Conservation (phyloP, 2,113 vertebrate genomes). For the Poeciliopsis prolifica region DNA sequence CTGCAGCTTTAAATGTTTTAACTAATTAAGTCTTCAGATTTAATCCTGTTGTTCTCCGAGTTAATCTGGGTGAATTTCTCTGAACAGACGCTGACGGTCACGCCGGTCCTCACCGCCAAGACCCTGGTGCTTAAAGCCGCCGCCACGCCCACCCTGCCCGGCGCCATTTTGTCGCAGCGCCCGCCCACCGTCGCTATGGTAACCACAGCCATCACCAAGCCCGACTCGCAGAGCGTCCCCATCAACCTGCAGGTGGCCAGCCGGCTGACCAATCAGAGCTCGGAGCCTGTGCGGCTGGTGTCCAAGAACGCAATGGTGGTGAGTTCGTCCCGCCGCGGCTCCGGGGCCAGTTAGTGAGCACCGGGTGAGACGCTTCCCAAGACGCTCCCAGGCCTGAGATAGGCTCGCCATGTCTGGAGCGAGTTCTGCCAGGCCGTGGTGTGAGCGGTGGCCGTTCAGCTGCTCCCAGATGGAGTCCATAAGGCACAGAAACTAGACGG, state of each 20-base stretch:
- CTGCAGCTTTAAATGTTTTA: too few relatives aligned
- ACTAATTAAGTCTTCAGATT: neutral
- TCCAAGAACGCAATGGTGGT: constrained; percentile 97
- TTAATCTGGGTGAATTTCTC: constrained; percentile 15
- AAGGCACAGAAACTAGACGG: too few relatives aligned
- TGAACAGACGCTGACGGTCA: constrained; percentile 91
- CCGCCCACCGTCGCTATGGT: constrained; percentile 96
- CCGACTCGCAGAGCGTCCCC: constrained; percentile 90
- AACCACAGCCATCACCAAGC: constrained; percentile 93
- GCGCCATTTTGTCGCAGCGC: constrained; percentile 88
- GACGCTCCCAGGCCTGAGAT: neutral
- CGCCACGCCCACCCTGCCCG: constrained; percentile 85
- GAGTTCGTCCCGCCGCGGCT: constrained; percentile 66
- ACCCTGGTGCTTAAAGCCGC: constrained; percentile 98
- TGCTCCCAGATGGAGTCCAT: too few relatives aligned
- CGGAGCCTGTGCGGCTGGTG: constrained; percentile 91
- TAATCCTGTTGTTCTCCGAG: neutral
- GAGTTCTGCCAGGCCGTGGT: constrained; percentile 18
- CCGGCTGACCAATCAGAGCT: constrained; percentile 90
- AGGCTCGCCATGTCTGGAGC: neutral
- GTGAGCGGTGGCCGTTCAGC: constrained; percentile 45
- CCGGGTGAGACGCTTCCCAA: neutral
- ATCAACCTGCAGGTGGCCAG: constrained; percentile 96
- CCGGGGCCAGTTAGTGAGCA: neutral
- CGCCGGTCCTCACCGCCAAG: constrained; percentile 96